phyloP scores from a whole-genome alignment of 1,140 invertebrate genomes.

The Tetramorium simillimum region DNA sequence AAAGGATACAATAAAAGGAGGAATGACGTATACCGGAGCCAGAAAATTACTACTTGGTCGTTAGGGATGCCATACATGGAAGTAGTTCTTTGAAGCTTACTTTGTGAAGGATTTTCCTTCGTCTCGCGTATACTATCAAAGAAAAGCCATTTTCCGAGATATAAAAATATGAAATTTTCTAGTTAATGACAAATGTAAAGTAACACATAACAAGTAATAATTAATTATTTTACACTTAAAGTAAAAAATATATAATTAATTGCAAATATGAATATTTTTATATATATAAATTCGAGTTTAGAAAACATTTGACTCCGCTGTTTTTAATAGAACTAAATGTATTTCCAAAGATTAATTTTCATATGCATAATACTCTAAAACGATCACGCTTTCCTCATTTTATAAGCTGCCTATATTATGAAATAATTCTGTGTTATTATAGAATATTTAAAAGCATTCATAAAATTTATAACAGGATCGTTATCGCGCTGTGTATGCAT shows the following conservation, averaged over 20 bases:
- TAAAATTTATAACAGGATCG: neutral
- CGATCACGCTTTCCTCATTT: neutral
- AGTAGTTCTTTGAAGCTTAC: slow-evolving; percentile 7
- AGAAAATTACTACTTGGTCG: slow-evolving; percentile 39
- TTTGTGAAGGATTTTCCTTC: slow-evolving; percentile 1
- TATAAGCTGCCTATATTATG: neutral
- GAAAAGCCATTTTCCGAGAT: neutral
- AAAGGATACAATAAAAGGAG: slow-evolving; percentile 7
- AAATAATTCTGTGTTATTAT: neutral
- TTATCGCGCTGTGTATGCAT: neutral
- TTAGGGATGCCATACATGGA: slow-evolving; percentile 34
- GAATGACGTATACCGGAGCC: neutral
- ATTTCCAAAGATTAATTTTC: neutral
- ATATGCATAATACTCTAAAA: neutral
- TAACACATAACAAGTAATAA: neutral
- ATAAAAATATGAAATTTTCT: slow-evolving; percentile 26
- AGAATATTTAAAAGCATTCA: slow-evolving; percentile 5
- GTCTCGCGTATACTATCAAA: neutral
- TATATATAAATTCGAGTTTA: neutral
- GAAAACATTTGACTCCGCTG: neutral
- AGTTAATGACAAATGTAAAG: neutral
- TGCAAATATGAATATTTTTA: neutral
- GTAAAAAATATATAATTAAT: neutral
- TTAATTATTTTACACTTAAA: neutral
- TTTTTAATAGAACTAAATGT: neutral